Evolutionary conservation across 2,797 vertebrate genomes (phyloP).

Genomic region (Tapera naevia): DNA sequence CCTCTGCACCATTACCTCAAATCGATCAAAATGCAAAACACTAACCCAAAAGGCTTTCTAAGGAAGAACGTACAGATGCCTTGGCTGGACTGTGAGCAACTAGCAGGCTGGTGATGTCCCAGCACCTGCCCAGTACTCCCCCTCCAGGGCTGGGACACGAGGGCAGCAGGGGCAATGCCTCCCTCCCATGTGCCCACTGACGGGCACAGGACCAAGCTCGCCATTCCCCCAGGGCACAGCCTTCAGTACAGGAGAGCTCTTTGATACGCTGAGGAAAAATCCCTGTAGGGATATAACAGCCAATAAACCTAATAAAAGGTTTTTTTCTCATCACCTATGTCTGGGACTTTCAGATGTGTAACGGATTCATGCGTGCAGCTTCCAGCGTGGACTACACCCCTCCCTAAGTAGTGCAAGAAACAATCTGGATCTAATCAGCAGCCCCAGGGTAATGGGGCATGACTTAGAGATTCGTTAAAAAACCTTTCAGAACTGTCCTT

Average conservation of each 20-base stretch:
- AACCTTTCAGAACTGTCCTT: conserved; percentile 64
- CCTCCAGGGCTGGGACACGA: not conserved
- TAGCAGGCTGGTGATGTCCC: not conserved
- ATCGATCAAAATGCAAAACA: not conserved
- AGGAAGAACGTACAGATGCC: not conserved
- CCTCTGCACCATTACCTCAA: not conserved
- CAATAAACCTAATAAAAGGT: not conserved
- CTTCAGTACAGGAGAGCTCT: not conserved
- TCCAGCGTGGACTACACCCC: not conserved
- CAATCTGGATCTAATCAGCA: conserved; percentile 64
- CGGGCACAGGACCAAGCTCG: rapidly evolving
- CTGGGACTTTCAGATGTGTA: not conserved
- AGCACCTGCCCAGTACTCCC: not conserved
- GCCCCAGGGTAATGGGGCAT: conserved; percentile 51
- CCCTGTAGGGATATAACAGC: not conserved
- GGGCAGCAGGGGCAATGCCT: not conserved
- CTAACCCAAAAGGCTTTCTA: not conserved
- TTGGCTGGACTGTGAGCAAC: not conserved
- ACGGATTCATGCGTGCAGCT: not conserved
- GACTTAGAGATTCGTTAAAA: conserved; percentile 63
- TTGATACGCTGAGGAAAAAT: rapidly evolving
- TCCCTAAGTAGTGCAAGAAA: not conserved
- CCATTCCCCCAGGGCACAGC: rapidly evolving
- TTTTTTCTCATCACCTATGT: not conserved
- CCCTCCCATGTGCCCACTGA: not conserved